phyloP scores from a whole-genome alignment of 2,797 vertebrate species.

The Rousettus madagascariensis region DNA sequence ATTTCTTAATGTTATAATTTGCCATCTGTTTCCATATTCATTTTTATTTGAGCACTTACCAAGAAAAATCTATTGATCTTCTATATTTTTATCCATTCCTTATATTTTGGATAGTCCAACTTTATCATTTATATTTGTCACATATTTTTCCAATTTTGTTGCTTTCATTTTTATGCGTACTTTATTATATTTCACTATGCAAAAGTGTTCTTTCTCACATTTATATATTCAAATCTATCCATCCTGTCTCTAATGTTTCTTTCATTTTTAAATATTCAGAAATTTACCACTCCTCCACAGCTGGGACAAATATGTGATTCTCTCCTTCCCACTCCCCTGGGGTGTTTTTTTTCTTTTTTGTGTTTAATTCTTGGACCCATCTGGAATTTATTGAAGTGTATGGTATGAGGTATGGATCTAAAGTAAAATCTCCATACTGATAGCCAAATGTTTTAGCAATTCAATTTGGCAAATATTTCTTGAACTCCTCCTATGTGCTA shows the following conservation, averaged over 20 bases:
- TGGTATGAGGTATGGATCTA: slow-evolving; percentile 79
- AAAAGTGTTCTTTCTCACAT: slow-evolving; percentile 70
- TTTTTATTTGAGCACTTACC: slow-evolving; percentile 40
- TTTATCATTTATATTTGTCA: slow-evolving; percentile 61
- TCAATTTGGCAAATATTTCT: slow-evolving; percentile 71
- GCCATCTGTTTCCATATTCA: slow-evolving; percentile 20
- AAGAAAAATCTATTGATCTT: slow-evolving; percentile 11
- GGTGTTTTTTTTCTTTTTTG: slow-evolving; percentile 46
- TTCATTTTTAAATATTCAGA: slow-evolving; percentile 74
- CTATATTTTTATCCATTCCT: slow-evolving; percentile 52
- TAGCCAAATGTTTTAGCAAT: slow-evolving; percentile 76
- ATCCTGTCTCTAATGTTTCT: slow-evolving; percentile 68
- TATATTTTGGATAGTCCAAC: slow-evolving; percentile 39
- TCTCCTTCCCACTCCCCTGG: slow-evolving; percentile 44
- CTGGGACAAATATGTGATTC: slow-evolving; percentile 69
- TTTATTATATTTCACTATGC: slow-evolving; percentile 71
- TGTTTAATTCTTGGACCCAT: slow-evolving; percentile 62
- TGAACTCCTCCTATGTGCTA: slow-evolving; percentile 67
- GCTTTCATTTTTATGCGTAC: slow-evolving; percentile 68
- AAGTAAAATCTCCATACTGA: slow-evolving; percentile 73
- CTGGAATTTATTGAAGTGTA: slow-evolving; percentile 77
- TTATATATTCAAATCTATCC: slow-evolving; percentile 66
- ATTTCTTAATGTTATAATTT: slow-evolving; percentile 57
- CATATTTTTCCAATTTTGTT: slow-evolving; percentile 69
- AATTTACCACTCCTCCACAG: slow-evolving; percentile 69